A percentile compares a stretch with the other conserved stretches of the same genome.
Conservation (phyloP, 1,140 invertebrate genomes). For the Acromyrmex echinatior region DNA sequence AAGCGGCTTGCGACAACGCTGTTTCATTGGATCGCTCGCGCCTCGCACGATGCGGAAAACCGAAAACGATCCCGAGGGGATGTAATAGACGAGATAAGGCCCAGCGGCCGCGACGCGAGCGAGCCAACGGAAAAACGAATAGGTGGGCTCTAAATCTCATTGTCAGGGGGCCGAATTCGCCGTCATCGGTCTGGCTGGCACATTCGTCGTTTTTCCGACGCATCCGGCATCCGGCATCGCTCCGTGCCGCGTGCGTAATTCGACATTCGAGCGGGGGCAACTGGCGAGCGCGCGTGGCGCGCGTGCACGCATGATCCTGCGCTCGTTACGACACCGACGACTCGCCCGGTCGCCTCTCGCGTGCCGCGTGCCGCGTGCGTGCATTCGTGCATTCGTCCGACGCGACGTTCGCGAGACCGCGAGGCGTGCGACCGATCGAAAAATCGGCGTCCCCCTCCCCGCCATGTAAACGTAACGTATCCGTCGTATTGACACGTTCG, state of each 20-base stretch:
- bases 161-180: background rate
- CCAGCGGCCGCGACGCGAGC: background rate
- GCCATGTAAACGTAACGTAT: background rate
- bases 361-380: too few species aligned
- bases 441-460: background rate
- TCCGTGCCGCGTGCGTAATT: constrained; percentile 4
- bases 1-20: too few species aligned
- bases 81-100: constrained; percentile 18
- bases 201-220: constrained; percentile 18
- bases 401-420: too few species aligned
- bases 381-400: background rate
- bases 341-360: too few species aligned
- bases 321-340: background rate
- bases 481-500: background rate
- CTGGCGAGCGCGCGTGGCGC: background rate
- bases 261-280: background rate
- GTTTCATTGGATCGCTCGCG: background rate
- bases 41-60: background rate
- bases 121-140: background rate
- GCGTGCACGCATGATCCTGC: constrained; percentile 12
- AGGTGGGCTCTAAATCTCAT: background rate
- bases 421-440: background rate
- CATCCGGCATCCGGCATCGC: background rate
- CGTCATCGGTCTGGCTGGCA: background rate
- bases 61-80: background rate